Evolutionary conservation across 2,797 vertebrate species (phyloP).

Genomic region (Manis pentadactyla): DNA sequence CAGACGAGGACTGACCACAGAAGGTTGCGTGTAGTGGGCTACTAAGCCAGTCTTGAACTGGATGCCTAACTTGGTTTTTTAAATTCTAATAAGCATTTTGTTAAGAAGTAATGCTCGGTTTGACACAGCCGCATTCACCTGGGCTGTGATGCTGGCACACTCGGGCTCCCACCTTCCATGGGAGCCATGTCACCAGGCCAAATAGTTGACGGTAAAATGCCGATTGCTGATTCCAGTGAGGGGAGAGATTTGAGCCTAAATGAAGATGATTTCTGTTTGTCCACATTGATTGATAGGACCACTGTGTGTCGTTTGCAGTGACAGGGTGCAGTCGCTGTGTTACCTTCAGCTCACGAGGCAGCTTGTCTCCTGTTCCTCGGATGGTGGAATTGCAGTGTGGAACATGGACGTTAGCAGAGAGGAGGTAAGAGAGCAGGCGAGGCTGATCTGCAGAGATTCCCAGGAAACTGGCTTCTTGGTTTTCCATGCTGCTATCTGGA

Average conservation of each 20-base stretch:
- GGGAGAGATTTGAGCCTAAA: fast-evolving
- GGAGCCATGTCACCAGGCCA: fast-evolving
- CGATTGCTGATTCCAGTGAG: not conserved
- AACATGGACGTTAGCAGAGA: conserved; percentile 97
- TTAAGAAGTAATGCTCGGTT: not conserved
- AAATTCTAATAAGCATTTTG: not conserved
- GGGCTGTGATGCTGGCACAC: too few relatives aligned
- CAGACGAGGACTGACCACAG: not conserved
- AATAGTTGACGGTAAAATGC: too few relatives aligned
- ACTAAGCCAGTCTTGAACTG: not conserved
- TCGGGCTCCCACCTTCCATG: not conserved
- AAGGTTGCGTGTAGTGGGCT: fast-evolving
- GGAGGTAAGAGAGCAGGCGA: conserved; percentile 89
- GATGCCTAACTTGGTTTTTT: not conserved
- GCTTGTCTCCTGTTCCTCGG: conserved; percentile 95
- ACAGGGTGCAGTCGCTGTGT: conserved; percentile 95
- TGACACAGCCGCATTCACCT: fast-evolving
- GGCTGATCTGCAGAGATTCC: fast-evolving
- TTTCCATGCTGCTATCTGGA: fast-evolving
- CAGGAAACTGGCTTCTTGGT: fast-evolving
- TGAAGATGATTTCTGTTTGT: not conserved
- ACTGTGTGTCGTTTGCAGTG: conserved; percentile 86
- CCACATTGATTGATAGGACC: not conserved
- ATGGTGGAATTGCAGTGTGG: conserved; percentile 98
- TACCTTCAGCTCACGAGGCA: conserved; percentile 95